Conservation (phyloP, 2,797 vertebrate genomes). For the Saxicola maurus region DNA sequence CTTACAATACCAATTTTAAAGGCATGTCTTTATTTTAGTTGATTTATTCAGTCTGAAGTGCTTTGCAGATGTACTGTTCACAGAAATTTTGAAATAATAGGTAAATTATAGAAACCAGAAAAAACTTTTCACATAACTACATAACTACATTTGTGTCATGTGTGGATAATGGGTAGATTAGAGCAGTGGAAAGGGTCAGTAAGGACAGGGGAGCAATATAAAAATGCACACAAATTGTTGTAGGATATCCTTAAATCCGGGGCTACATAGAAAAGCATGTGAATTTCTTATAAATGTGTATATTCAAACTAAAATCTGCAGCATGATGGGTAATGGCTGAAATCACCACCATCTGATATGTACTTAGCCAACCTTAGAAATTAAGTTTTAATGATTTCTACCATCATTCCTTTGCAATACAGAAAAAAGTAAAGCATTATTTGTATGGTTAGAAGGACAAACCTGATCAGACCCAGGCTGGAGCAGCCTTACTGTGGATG, state of each 20-base stretch:
- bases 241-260: background rate
- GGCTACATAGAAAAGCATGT: background rate
- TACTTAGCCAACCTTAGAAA: background rate
- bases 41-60: background rate
- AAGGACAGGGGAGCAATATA: background rate
- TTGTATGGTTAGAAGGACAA: background rate
- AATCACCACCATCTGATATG: background rate
- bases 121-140: background rate
- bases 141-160: background rate
- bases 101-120: background rate
- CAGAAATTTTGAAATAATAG: background rate
- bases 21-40: background rate
- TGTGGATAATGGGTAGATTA: fast-evolving
- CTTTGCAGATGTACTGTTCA: background rate
- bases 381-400: background rate
- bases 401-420: background rate
- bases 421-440: background rate
- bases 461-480: background rate
- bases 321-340: background rate
- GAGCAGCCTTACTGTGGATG: background rate
- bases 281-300: background rate
- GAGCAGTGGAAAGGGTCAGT: background rate
- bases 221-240: background rate
- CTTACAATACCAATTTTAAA: background rate
- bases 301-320: background rate